Evolutionary conservation across 2,113 vertebrate species (phyloP), one percentile per base, ranked within the genome.

Genomic region (Sakesphorus luctuosus): DNA sequence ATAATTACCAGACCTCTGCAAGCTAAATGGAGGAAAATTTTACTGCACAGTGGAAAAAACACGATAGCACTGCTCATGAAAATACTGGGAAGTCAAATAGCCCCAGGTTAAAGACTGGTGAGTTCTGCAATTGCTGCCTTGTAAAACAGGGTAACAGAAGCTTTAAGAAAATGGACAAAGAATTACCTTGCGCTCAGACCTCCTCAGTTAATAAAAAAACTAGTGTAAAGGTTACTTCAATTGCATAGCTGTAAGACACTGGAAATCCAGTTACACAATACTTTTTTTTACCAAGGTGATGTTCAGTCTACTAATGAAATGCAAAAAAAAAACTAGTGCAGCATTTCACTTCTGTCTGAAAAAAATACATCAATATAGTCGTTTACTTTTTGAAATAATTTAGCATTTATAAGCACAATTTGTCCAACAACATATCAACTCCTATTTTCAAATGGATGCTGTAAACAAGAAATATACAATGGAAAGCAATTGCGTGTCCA

Each of bases 301-400:
- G 26, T 33, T 80, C 21, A 43, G 40, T 33, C n/a, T 43, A 43
- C 26, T 8, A 55, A 16, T 14, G 35, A 80, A 74, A 87, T 33
- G 19, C 24, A 40, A 40, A 43, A 43, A 75, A 46, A 47, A 85
- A 62, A n/a, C 4, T 19, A 76, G 13, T 9, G 9, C 1, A 2
- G 24, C 16, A 24, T 61, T 85, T 44, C 11, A 50, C 26, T 77
- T 84, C 36, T 59, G 7, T 26, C 50, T 77, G n/a, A 81, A 66
- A 12, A 50, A 49, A 69, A 78, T 5, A 11, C 17, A 56, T 1
- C 0, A 2, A 8, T 47, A 15, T 0, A 47, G 29, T 4, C 4
- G 18, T 61, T 52, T 65, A 47, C 17, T 11, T 84, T 76, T 74
- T 19, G 28, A 74, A 82, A 46, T 35, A 78, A 65, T 33, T 55